Evolutionary conservation across 2,113 vertebrate species (phyloP).

Genomic region (Dunckerocampus dactyliophorus): DNA sequence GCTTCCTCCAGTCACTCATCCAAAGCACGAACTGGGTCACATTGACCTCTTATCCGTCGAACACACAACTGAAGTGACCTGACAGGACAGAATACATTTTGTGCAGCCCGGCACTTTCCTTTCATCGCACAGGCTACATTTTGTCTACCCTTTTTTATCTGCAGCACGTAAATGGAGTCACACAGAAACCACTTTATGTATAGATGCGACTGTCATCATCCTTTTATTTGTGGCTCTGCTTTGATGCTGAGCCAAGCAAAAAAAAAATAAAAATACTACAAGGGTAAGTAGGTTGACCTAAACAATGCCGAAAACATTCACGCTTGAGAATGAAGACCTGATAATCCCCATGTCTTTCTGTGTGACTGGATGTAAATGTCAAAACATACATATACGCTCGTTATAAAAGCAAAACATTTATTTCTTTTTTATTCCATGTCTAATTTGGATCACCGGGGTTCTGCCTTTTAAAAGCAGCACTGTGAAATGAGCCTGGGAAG

Average conservation of each 20-base stretch:
- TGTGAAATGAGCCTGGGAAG: constrained; percentile 7
- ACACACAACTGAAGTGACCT: constrained; percentile 21
- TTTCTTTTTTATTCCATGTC: constrained; percentile 5
- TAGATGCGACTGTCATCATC: constrained; percentile 5
- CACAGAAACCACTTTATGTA: constrained; percentile 4
- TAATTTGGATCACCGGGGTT: constrained; percentile 13
- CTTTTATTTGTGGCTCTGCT: constrained; percentile 21
- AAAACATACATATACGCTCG: constrained; percentile 9
- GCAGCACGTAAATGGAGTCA: constrained; percentile 17
- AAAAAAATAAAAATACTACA: background rate
- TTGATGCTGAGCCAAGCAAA: constrained; percentile 23
- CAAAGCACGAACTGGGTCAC: constrained; percentile 32
- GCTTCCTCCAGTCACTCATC: constrained; percentile 24
- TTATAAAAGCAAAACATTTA: constrained; percentile 1
- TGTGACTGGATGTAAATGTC: background rate
- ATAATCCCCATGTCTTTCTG: constrained; percentile 8
- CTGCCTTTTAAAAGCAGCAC: background rate
- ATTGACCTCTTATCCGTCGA: constrained; percentile 41
- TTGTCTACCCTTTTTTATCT: constrained; percentile 17
- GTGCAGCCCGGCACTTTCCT: constrained; percentile 12
- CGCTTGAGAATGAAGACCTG: constrained; percentile 14
- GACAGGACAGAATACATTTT: constrained; percentile 15
- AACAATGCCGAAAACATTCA: constrained; percentile 15
- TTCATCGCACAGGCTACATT: constrained; percentile 16
- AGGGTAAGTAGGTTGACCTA: constrained; percentile 6